Evolutionary conservation across 2,888 invertebrate species (phyloP).

Genomic region (Andrena trimmerana): DNA sequence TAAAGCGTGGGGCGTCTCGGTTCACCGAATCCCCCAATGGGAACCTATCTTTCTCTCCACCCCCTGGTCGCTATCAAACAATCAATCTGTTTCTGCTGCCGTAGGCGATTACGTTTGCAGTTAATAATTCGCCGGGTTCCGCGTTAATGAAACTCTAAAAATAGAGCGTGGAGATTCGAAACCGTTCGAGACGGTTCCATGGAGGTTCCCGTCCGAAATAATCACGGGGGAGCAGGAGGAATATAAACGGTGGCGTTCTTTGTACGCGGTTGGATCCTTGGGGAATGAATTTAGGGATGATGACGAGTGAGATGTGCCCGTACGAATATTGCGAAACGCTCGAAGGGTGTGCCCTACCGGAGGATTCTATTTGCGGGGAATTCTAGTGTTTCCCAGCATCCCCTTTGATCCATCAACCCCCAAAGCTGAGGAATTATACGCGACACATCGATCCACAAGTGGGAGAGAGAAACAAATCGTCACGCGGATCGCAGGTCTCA

Average conservation of each 20-base stretch:
- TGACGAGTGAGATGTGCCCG: no score
- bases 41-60: conserved; percentile 21
- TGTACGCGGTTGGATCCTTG: no score
- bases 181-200: not conserved
- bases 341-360: no score
- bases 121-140: conserved; percentile 50
- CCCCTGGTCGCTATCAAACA: conserved; percentile 37
- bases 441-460: conserved; percentile 72
- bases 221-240: not conserved
- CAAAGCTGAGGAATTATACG: conserved; percentile 21
- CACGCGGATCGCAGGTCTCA: conserved; percentile 72
- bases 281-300: no score
- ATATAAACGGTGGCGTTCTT: not conserved
- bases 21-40: conserved; percentile 46
- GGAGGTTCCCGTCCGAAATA: not conserved
- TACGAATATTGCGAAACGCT: no score
- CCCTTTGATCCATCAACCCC: no score
- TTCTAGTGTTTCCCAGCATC: no score
- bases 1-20: conserved; percentile 51
- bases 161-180: not conserved
- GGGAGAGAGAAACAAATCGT: conserved; percentile 63
- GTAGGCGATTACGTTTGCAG: conserved; percentile 53
- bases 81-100: conserved; percentile 58
- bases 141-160: conserved; percentile 44
- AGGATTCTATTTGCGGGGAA: no score